Percentiles rank a stretch among this genome's conserved stretches.
Conservation (phyloP, 2,888 invertebrate genomes). For the Caenorhabditis doughertyi region DNA sequence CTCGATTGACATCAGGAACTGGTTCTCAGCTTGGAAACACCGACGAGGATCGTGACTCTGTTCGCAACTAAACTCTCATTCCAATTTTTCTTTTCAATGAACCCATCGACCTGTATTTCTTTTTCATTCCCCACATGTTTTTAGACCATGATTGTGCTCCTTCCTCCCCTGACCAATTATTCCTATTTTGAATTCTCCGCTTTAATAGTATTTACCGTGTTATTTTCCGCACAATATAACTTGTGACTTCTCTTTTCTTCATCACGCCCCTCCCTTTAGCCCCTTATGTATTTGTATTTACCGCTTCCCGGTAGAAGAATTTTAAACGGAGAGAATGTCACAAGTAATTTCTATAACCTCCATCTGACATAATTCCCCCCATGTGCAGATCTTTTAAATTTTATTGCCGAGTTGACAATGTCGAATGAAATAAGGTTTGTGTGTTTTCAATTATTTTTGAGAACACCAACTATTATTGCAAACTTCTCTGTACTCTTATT, state of each 20-base stretch:
- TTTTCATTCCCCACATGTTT: slow-evolving; percentile 24
- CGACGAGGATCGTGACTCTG: slow-evolving; percentile 61
- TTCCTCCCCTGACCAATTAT: slow-evolving; percentile 2
- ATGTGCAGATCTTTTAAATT: neutral
- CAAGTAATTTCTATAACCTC: slow-evolving; percentile 13
- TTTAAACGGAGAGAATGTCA: slow-evolving; percentile 19
- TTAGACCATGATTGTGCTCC: slow-evolving; percentile 37
- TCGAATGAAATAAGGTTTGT: slow-evolving; percentile 35
- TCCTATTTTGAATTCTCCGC: slow-evolving; percentile 14
- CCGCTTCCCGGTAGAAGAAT: slow-evolving; percentile 53
- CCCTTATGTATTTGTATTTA: slow-evolving; percentile 42
- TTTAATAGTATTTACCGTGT: slow-evolving; percentile 46
- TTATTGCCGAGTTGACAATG: slow-evolving; percentile 23
- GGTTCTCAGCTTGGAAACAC: slow-evolving; percentile 62
- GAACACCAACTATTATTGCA: slow-evolving; percentile 32
- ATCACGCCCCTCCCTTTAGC: neutral
- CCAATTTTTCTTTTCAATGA: slow-evolving; percentile 27
- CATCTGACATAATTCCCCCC: slow-evolving; percentile 12
- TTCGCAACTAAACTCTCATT: slow-evolving; percentile 41
- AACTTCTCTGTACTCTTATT: slow-evolving; percentile 32
- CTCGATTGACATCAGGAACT: slow-evolving; percentile 62
- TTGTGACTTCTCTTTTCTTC: neutral
- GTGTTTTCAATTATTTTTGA: slow-evolving; percentile 32
- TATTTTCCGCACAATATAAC: slow-evolving; percentile 20
- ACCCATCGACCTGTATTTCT: slow-evolving; percentile 28